Base-by-base conservation (phyloP, 2,888 invertebrate species). In the Eueremaeus valkanovi region DNA sequence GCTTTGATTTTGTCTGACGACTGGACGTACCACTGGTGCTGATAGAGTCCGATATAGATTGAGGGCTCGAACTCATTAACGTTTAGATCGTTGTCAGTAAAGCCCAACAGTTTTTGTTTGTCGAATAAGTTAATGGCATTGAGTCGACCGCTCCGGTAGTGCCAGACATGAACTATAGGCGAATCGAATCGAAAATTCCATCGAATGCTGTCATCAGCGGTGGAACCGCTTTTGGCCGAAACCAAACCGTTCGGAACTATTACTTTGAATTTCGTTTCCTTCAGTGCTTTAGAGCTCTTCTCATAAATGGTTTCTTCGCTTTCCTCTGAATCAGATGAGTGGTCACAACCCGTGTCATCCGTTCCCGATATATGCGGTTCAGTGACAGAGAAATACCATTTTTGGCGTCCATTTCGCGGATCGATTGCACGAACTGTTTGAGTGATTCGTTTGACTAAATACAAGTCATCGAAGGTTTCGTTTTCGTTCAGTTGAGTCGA, bases 361-460 rank as follows among this genome's bases (percentile, higher is more conserved):
- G n/a, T n/a, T 70, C 70, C n/a, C 72, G 40, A 18, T 18, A 58
- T 9, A 66, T 75, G 49, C 8, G 73, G 73, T 79, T 92, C 90
- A 0, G 92, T 94, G 29, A 96, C 95, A 83, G 94, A 95, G 83
- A 95, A 96, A 86, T 96, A 96, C 96, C 96, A 96, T 91, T 90
- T 91, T 85, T 97, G 96, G 63, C 85, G 83, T 1, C 97, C 96
- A 13, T 90, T 89, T 73, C 90, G 87, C 0, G 94, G 91, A 82
- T 96, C 95, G 3, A 95, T 87, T 3, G 96, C 96, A 73, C 96
- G 86, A 18, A 97, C 91, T 9, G 92, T 94, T 83, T 92, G 92
- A 3, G 93, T 92, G 80, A 89, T 90, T 42, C 94, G 87, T 79
- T 91, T 88, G 73, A 98, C 84, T 21, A 97, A 87, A 49, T 97